Percentiles rank a stretch among this genome's conserved stretches.
These are phyloP conservation scores for Muschampia plurimacula DNA, from an alignment of 2,888 invertebrate species.

Conservation along the genomic window DNA sequence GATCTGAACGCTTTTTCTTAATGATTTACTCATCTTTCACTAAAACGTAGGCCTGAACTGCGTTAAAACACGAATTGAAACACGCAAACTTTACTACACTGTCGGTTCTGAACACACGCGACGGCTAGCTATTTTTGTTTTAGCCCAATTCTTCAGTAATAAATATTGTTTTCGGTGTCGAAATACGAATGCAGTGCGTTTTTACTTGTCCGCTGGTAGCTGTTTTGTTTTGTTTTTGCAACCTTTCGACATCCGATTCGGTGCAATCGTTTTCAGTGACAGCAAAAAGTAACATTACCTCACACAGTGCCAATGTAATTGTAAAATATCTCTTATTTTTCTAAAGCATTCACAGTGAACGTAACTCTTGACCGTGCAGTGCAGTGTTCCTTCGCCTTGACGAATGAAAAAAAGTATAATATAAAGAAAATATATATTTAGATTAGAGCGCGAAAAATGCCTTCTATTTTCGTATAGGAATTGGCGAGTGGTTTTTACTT, in stretches of 20 bases:
- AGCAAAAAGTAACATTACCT: constrained; percentile 35
- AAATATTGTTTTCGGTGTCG: constrained; percentile 79
- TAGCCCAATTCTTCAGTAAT: constrained; percentile 71
- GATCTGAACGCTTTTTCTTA: constrained; percentile 67
- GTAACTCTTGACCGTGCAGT: constrained; percentile 16
- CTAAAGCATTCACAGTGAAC: constrained; percentile 24
- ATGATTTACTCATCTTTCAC: constrained; percentile 60
- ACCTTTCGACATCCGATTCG: constrained; percentile 25
- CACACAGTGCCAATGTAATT: constrained; percentile 31
- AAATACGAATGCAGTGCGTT: constrained; percentile 62
- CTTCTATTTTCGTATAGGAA: constrained; percentile 35
- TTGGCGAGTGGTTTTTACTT: constrained; percentile 32
- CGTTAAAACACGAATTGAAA: constrained; percentile 50
- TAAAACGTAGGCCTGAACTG: constrained; percentile 34
- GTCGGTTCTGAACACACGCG: constrained; percentile 18
- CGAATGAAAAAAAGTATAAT: constrained; percentile 2
- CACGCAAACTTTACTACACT: constrained; percentile 51
- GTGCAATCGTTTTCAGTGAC: constrained; percentile 27
- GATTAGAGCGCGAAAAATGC: constrained; percentile 29
- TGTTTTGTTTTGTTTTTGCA: constrained; percentile 36
- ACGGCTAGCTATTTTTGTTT: constrained; percentile 73
- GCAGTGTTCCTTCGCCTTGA: constrained; percentile 24
- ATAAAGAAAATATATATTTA: constrained; percentile 20
- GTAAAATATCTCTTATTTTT: constrained; percentile 21
- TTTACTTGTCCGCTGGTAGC: constrained; percentile 45